Percentiles rank a stretch among this genome's conserved stretches.
Evolutionary conservation across 2,888 invertebrate species (phyloP).

Genomic region (Calephelis perditalis): DNA sequence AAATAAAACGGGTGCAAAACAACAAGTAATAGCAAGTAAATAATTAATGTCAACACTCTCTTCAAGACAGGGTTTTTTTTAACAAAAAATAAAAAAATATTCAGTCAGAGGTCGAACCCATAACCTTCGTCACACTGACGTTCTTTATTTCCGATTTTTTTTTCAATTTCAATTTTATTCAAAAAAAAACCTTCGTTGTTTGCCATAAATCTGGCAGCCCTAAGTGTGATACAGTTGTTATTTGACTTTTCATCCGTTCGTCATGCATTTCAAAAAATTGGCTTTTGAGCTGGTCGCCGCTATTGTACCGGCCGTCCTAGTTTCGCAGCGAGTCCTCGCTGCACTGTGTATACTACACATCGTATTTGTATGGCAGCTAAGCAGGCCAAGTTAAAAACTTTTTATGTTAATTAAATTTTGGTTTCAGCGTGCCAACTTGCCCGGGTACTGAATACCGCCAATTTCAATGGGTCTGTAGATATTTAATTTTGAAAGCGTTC

Average conservation of each 20-base stretch:
- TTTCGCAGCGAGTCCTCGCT: slow-evolving; percentile 37
- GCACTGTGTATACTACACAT: neutral
- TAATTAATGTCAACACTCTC: no score
- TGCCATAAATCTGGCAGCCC: no score
- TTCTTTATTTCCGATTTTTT: no score
- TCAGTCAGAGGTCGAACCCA: no score
- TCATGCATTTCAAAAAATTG: slow-evolving; percentile 56
- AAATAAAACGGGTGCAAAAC: no score
- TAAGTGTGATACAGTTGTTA: slow-evolving; percentile 38
- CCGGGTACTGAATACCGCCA: slow-evolving; percentile 17
- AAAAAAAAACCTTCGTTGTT: no score
- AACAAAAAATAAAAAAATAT: no score
- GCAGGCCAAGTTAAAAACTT: slow-evolving; percentile 36
- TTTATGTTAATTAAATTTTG: slow-evolving; percentile 48
- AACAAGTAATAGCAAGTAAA: no score
- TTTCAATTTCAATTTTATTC: no score
- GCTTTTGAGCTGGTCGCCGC: slow-evolving; percentile 46
- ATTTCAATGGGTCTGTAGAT: slow-evolving; percentile 14
- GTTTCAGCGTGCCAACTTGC: slow-evolving; percentile 22
- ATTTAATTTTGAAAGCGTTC: slow-evolving; percentile 6
- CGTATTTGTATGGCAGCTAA: slow-evolving; percentile 37
- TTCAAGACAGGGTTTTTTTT: no score
- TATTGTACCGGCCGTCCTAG: slow-evolving; percentile 51
- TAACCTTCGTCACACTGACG: no score
- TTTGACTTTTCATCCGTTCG: slow-evolving; percentile 51